These are phyloP conservation scores for Nematolebias whitei DNA, from an alignment of 2,113 vertebrate genomes.

Conservation along the genomic window DNA sequence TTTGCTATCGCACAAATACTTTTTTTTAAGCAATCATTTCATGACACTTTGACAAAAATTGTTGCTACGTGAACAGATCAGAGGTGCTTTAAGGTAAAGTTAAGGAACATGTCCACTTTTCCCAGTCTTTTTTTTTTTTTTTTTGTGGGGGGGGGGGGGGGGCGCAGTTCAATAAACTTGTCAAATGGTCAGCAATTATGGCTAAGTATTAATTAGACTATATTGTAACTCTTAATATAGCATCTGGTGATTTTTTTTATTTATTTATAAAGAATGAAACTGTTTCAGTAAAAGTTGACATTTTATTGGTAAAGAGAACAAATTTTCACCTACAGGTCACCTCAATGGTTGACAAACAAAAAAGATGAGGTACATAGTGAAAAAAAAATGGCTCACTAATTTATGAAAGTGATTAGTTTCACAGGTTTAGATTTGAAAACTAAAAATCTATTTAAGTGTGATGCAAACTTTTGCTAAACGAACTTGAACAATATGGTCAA, in stretches of 20 bases:
- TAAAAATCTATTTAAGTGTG: slow-evolving; percentile 20
- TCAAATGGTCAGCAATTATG: background rate
- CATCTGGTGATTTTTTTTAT: too few relatives aligned
- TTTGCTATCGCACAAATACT: background rate
- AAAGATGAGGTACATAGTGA: slow-evolving; percentile 32
- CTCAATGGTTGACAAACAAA: slow-evolving; percentile 28
- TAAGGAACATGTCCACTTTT: background rate
- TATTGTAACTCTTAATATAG: too few relatives aligned
- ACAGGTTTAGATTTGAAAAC: slow-evolving; percentile 48
- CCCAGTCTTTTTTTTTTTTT: background rate
- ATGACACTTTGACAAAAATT: background rate
- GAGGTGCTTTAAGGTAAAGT: background rate
- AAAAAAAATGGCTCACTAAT: slow-evolving; percentile 7
- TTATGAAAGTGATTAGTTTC: slow-evolving; percentile 27
- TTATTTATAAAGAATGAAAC: slow-evolving; percentile 14
- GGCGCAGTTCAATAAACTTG: background rate
- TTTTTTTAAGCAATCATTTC: background rate
- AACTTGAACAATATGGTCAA: background rate
- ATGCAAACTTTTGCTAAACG: slow-evolving; percentile 3
- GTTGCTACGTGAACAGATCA: background rate
- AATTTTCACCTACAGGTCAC: slow-evolving; percentile 46
- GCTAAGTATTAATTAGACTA: too few relatives aligned
- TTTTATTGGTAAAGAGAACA: slow-evolving; percentile 65
- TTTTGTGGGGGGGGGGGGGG: too few relatives aligned
- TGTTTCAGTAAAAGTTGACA: slow-evolving; percentile 43